Base-by-base conservation (phyloP, 2,888 invertebrate species). In the Keiferia lycopersicella region DNA sequence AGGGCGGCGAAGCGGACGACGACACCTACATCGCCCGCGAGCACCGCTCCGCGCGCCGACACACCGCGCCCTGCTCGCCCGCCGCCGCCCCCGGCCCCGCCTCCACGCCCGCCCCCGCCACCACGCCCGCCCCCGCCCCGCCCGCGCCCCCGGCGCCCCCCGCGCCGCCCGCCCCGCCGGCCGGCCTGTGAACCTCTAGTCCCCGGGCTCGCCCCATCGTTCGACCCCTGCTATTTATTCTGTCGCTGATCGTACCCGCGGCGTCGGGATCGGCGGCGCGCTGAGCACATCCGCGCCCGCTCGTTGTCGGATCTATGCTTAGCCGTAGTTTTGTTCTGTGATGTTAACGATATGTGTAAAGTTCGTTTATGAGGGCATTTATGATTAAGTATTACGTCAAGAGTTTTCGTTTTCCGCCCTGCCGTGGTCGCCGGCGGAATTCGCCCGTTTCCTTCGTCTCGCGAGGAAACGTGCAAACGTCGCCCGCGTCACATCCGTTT, bases 271-370 rank as follows among this genome's bases (percentile, higher is more conserved):
- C 58, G 64, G 58, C 64, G 62, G 56, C 66, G 51, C 48, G n/a
- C 50, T 61, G 38, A 10, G 38, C n/a, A 20, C 61, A 48, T 20
- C 56, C 59, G 62, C 50, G 53, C 50, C 65, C 63, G 62, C 59
- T 41, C 65, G 61, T 41, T 67, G 67, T 70, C 66, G 66, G 73
- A 68, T 71, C 72, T 71, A 61, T 73, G 83, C 82, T 81, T 81
- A 82, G 83, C 79, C 80, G 80, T 83, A 82, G 83, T 84, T 85
- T 83, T 83, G 81, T 87, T 87, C 86, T 87, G 86, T 87, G 87
- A 87, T 87, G 83, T 83, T 86, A 84, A 82, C 79, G 79, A 81
- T 83, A 82, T 81, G 80, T 81, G 80, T 77, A 79, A 76, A 77
- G 76, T 79, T 79, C 72, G 76, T 79, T 78, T 78, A 74, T 73